Evolutionary conservation across 64 coral and sea anemone genomes (phyloP).

Genomic region (Montipora capricornis): DNA sequence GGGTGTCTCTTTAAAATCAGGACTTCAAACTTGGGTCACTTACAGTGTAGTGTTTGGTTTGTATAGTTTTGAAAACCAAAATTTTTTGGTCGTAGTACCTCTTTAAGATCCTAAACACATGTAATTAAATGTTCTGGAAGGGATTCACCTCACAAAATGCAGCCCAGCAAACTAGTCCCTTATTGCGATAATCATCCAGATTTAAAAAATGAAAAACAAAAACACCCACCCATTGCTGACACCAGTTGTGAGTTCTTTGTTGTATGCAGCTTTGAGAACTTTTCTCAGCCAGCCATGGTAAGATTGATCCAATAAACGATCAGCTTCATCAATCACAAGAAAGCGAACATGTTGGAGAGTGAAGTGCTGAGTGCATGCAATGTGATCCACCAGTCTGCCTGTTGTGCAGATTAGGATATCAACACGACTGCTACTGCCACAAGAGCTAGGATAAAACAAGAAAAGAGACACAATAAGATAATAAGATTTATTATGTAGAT

Average conservation of each 20-base stretch:
- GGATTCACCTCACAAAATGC: too few species aligned
- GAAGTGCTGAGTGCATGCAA: slow-evolving; percentile 83
- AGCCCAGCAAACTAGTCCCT: too few species aligned
- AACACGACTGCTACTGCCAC: slow-evolving; percentile 78
- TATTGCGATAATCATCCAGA: background rate
- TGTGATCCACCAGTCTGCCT: slow-evolving; percentile 92
- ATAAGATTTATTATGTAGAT: background rate
- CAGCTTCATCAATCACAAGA: slow-evolving; percentile 99
- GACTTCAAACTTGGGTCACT: too few species aligned
- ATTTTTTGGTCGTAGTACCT: too few species aligned
- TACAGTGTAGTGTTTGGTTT: too few species aligned
- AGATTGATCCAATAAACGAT: slow-evolving; percentile 83
- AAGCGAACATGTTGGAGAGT: slow-evolving; percentile 86
- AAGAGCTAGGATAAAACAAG: slow-evolving; percentile 1
- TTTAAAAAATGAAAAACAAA: background rate
- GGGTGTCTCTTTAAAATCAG: too few species aligned
- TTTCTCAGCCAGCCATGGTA: slow-evolving; percentile 92
- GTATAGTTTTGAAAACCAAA: too few species aligned
- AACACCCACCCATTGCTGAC: background rate
- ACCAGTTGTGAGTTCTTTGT: background rate
- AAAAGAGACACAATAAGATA: background rate
- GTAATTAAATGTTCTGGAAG: too few species aligned
- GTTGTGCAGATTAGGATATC: slow-evolving; percentile 91
- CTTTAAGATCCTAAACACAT: too few species aligned
- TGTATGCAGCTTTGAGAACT: slow-evolving; percentile 73